phyloP scores from a whole-genome alignment of 2,888 invertebrate genomes.

The Andrena praecox region DNA sequence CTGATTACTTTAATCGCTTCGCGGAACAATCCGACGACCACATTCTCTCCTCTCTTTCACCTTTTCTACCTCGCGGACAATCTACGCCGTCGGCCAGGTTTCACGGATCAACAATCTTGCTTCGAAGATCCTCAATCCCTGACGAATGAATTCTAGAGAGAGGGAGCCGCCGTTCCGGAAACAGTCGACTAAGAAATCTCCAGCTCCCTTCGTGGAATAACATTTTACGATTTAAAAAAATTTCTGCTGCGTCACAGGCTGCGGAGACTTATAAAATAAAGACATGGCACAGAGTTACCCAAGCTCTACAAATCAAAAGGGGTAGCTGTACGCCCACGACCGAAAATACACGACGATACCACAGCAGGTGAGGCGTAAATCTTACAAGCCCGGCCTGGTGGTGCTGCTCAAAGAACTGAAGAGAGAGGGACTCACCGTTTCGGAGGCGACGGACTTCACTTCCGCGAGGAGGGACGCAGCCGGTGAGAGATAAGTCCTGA shows the following conservation, averaged over 20 bases:
- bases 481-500: conserved; percentile 88
- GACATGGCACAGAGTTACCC: too few relatives aligned
- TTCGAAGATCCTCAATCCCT: neutral
- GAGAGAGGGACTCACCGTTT: conserved; percentile 76
- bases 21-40: conserved; percentile 59
- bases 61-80: conserved; percentile 46
- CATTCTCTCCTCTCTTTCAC: conserved; percentile 52
- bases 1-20: conserved; percentile 71
- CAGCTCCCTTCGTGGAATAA: too few relatives aligned
- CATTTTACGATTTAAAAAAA: too few relatives aligned
- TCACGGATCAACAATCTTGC: neutral
- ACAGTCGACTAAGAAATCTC: too few relatives aligned
- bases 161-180: too few relatives aligned
- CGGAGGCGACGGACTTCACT: conserved; percentile 84
- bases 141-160: neutral
- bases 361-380: neutral
- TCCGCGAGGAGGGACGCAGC: conserved; percentile 87
- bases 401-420: neutral
- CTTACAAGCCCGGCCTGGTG: neutral
- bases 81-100: conserved; percentile 35
- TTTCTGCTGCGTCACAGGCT: too few relatives aligned
- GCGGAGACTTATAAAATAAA: too few relatives aligned
- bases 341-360: neutral
- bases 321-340: neutral
- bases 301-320: neutral